These are phyloP conservation scores for Rhynchotus rufescens DNA, from an alignment of 2,797 vertebrate genomes.

Conservation along the genomic window DNA sequence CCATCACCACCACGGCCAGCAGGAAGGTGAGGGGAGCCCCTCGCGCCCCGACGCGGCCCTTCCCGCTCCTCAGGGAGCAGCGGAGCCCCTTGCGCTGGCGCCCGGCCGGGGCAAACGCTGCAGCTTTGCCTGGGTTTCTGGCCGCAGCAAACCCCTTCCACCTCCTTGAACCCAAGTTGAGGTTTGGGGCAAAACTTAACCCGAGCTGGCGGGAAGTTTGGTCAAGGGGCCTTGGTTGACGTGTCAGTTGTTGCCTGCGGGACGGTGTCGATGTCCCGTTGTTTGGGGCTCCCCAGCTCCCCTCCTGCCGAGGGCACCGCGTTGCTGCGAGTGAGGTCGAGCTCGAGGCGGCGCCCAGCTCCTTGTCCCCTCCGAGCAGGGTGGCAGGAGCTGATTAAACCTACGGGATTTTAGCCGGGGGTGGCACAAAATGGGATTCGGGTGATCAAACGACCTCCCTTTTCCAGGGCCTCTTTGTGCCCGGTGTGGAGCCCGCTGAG, in stretches of 20 bases:
- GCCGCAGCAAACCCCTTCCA: slow-evolving; percentile 23
- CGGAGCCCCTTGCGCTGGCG: not conserved
- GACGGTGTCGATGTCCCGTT: not conserved
- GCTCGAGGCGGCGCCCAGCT: not conserved
- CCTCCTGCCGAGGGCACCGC: accelerated
- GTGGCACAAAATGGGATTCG: not conserved
- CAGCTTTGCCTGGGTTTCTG: slow-evolving; percentile 3
- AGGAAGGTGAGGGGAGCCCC: slow-evolving; percentile 83
- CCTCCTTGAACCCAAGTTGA: not conserved
- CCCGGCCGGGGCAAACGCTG: not conserved
- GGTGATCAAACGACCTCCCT: not conserved
- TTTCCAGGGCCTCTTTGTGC: not conserved
- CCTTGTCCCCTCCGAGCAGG: not conserved
- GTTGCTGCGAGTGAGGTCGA: not conserved
- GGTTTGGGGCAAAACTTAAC: not conserved
- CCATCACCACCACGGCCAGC: slow-evolving; percentile 91
- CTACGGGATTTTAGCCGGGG: not conserved
- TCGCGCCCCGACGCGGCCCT: not conserved
- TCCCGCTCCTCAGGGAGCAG: not conserved
- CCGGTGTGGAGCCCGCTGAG: accelerated
- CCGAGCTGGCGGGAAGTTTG: not conserved
- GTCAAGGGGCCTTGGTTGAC: not conserved
- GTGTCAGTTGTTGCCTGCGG: not conserved
- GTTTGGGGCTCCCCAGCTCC: not conserved
- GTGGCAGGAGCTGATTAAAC: not conserved